Base-by-base conservation (phyloP, 92 coral and sea anemone genomes). In the Nematostella vectensis region DNA sequence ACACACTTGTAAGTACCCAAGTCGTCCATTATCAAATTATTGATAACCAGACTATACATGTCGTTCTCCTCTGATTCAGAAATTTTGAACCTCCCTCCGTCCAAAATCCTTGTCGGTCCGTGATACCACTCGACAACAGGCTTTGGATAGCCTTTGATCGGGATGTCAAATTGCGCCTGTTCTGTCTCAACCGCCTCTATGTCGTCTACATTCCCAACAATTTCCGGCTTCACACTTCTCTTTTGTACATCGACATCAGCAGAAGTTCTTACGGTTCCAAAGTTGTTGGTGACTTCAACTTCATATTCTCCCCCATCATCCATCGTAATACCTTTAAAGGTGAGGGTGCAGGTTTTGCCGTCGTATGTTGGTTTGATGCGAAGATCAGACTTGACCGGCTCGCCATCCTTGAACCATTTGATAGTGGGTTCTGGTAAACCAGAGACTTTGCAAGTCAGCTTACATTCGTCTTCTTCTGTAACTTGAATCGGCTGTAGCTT, bases 51-150 rank as follows among this genome's bases (percentile, higher is more conserved):
- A 57, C 74, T 53, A 48, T 72, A 83, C 3, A 68, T 67, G 23
- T 48, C 57, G 21, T 80, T 70, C 1, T 87, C 96, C 47, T 68
- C 48, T 47, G 63, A 68, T 57, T 78, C 87, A 36, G 56, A 68
- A 38, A 81, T 49, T 54, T 51, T 70, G 56, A 66, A 57, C 10
- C 94, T 76, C 2, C 69, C 93, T 21, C 62, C 80, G 22, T 60
- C 76, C 27, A 55, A 25, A 6, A 91, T 63, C 43, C 65, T 76
- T 39, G 62, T 69, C 13, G 75, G 72, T 29, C 88, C 91, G 48
- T 79, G 81, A 58, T 68, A 91, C 98, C 98, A 91, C 53, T 78
- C 95, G 19, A 85, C 77, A 62, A 56, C 71, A 4, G 95, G 98
- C 33, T 80, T 82, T 17, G 98, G 98, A 51, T 76, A 73, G 29